Conservation (phyloP, 2,113 vertebrate species). For the Amblyornis subalaris region DNA sequence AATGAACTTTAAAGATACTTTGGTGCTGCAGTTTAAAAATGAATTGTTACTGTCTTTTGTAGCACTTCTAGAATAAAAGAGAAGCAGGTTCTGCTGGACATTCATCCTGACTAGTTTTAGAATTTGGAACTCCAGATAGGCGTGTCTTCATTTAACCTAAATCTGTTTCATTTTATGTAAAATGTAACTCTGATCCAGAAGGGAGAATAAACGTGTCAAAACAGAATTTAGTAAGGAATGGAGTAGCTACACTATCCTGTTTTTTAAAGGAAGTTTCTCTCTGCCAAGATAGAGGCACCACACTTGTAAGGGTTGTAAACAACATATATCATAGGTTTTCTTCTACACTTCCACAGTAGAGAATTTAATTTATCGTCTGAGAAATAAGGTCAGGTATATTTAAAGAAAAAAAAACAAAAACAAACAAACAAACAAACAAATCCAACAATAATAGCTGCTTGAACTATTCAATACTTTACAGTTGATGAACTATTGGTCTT, state of each 20-base stretch:
- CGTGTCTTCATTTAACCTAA: slow-evolving; percentile 9
- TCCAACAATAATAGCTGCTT: neutral
- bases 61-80: neutral
- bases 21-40: neutral
- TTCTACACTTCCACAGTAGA: neutral
- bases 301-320: neutral
- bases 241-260: neutral
- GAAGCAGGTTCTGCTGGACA: neutral
- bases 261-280: neutral
- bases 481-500: neutral
- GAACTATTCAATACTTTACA: neutral
- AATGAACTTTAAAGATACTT: slow-evolving; percentile 34
- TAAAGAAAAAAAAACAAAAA: neutral
- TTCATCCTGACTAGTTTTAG: neutral
- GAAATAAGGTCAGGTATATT: neutral
- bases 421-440: neutral
- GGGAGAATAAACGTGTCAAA: neutral
- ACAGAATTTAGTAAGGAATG: neutral
- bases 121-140: neutral
- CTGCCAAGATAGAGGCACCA: neutral
- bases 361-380: neutral
- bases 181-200: neutral
- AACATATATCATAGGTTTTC: neutral
- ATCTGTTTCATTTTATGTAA: slow-evolving; percentile 2
- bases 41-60: neutral